Evolutionary conservation across 2,113 vertebrate species (phyloP).

Genomic region (Ancistrus triradiatus): DNA sequence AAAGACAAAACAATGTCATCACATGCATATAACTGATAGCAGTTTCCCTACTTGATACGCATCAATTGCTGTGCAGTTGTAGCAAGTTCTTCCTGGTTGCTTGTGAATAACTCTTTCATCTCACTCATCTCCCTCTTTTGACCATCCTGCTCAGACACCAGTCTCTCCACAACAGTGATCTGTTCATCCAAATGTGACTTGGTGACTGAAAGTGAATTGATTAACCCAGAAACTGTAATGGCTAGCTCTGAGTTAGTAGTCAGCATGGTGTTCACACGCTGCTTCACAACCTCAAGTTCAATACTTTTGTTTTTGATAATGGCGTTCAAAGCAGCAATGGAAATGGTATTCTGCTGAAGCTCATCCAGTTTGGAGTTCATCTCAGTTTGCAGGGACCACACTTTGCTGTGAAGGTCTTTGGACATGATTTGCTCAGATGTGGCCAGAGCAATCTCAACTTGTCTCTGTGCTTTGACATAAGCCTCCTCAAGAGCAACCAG

Average conservation of each 20-base stretch:
- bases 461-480: constrained; percentile 35
- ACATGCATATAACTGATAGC: not conserved
- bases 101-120: constrained; percentile 30
- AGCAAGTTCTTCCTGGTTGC: constrained; percentile 28
- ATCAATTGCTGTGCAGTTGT: constrained; percentile 32
- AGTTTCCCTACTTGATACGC: constrained; percentile 37
- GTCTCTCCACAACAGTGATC: constrained; percentile 14
- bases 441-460: constrained; percentile 40
- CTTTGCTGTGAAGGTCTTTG: constrained; percentile 40
- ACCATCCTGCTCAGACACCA: constrained; percentile 30
- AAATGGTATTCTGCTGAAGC: constrained; percentile 41
- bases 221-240: constrained; percentile 33
- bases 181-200: constrained; percentile 39
- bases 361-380: constrained; percentile 41
- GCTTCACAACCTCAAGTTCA: constrained; percentile 43
- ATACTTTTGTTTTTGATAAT: constrained; percentile 40
- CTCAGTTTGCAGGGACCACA: constrained; percentile 44
- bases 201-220: constrained; percentile 21
- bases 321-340: constrained; percentile 33
- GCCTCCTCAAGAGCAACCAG: constrained; percentile 43
- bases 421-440: constrained; percentile 40
- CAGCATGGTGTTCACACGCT: constrained; percentile 34
- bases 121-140: constrained; percentile 37
- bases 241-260: constrained; percentile 40
- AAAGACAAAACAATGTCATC: no score